Conservation (phyloP, 2,888 invertebrate species). For the Chymomyza procnemis region DNA sequence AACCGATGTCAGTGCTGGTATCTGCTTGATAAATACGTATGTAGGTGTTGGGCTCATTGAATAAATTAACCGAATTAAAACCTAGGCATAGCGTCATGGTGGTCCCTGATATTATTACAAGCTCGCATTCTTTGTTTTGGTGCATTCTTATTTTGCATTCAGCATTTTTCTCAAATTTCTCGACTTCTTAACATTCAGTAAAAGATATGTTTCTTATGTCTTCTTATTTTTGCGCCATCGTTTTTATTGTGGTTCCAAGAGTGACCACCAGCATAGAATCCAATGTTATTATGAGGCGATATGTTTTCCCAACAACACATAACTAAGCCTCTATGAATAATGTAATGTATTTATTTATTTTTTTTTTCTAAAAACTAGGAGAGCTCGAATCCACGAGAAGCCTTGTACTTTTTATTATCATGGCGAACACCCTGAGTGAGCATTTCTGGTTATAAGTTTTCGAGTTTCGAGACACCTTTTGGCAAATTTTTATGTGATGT, state of each 20-base stretch:
- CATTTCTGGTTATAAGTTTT: no score
- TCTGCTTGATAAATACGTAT: slow-evolving; percentile 1
- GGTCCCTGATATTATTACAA: slow-evolving; percentile 34
- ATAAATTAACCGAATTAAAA: slow-evolving; percentile 66
- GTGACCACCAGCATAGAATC: slow-evolving; percentile 46
- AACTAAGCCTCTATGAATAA: no score
- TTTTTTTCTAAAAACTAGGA: no score
- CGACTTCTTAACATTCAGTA: slow-evolving; percentile 55
- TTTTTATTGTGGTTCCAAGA: slow-evolving; percentile 71
- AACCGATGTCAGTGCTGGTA: background rate
- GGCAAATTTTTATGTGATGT: no score
- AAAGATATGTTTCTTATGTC: slow-evolving; percentile 59
- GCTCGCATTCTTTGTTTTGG: background rate
- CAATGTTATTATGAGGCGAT: background rate
- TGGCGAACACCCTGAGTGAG: no score
- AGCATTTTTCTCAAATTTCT: slow-evolving; percentile 32
- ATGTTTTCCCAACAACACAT: background rate
- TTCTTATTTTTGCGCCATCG: slow-evolving; percentile 72
- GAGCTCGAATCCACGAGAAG: no score
- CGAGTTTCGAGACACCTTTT: no score
- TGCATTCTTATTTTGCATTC: slow-evolving; percentile 26
- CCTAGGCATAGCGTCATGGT: slow-evolving; percentile 26
- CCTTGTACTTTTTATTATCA: no score
- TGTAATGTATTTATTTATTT: no score
- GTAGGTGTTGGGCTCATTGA: slow-evolving; percentile 48